Base-by-base conservation (phyloP, 2,113 vertebrate genomes). In the Entelurus aequoreus region DNA sequence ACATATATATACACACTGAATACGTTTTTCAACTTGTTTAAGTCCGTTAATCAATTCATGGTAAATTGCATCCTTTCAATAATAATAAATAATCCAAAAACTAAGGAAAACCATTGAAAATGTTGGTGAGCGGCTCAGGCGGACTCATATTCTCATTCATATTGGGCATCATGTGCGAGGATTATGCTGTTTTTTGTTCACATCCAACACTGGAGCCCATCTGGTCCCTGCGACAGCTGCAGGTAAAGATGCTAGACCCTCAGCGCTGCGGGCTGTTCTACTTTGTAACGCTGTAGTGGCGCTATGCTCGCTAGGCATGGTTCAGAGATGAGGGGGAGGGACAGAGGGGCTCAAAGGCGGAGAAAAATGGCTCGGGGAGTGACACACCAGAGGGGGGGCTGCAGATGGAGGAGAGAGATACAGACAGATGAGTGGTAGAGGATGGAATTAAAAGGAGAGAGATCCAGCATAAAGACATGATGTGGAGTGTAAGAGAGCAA, bases 321-420 rank as follows among this genome's bases (percentile, higher is more conserved):
- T 72, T 80, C 58, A 59, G 68, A 78, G 81, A 78, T 66, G 66
- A 80, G 78, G 79, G 72, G 63, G 69, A 69, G 61, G 63, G 74
- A 74, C 52, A 74, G 69, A 77, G 74, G 71, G 57, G 65, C 81
- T 80, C 74, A 77, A 75, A 84, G 71, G 78, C 76, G 74, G 77
- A 80, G 71, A 68, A 60, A 82, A 80, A 78, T 73, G 47, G 60
- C 79, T 72, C 62, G 38, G 68, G 77, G 71, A 77, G 69, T 78
- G 74, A 76, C 64, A 72, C 63, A 67, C 59, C 64, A 35, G 55
- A 49, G 55, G 69, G 50, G 83, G 75, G 76, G 69, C 69, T 75
- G 63, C 66, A 66, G 57, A 74, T 72, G 60, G 72, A 65, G 53
- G 57, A 65, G 71, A 72, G 70, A 72, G 58, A 59, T 58, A 62